phyloP scores from a whole-genome alignment of 2,113 vertebrate species.

The Malurus cyaneus region DNA sequence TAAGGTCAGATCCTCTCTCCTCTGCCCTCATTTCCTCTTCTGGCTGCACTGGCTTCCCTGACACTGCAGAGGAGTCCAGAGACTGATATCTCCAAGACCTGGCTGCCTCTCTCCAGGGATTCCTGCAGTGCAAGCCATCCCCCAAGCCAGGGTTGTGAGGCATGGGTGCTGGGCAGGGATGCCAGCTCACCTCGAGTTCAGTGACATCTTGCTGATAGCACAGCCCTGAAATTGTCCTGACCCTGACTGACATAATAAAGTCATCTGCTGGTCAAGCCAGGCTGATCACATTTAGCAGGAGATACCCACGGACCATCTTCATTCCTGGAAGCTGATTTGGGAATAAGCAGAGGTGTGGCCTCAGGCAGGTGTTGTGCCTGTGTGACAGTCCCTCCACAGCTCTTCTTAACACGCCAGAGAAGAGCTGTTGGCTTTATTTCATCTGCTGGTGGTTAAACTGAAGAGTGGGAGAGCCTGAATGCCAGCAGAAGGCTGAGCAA shows the following conservation, averaged over 20 bases:
- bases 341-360: background rate
- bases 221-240: background rate
- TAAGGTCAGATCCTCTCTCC: slow-evolving; percentile 23
- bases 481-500: rapidly evolving
- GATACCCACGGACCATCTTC: background rate
- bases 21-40: slow-evolving; percentile 27
- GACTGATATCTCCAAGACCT: background rate
- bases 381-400: background rate
- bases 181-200: background rate
- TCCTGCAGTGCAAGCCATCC: background rate
- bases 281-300: background rate
- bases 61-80: background rate
- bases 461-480: background rate
- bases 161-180: background rate
- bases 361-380: background rate
- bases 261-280: background rate
- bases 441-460: background rate
- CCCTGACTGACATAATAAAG: background rate
- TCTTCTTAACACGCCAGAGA: background rate
- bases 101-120: background rate
- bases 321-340: background rate
- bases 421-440: background rate
- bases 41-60: background rate
- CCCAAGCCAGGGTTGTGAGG: background rate
- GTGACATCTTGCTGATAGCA: background rate